These are phyloP conservation scores for Papilio elwesi DNA, from an alignment of 2,888 invertebrate species.

Conservation along the genomic window DNA sequence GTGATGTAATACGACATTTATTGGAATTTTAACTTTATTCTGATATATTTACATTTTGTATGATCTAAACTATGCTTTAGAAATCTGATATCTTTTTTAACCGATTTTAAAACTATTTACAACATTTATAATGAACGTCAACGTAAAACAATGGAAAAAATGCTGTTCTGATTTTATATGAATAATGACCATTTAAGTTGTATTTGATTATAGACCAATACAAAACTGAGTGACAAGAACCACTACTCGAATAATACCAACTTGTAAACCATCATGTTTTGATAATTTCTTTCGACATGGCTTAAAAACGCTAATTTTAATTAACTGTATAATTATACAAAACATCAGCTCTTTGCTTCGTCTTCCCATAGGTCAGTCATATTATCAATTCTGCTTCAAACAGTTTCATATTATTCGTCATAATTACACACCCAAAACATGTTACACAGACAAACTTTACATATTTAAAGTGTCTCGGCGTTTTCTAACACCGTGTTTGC, in stretches of 20 bases:
- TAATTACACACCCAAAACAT: no score
- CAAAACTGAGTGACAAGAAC: background rate
- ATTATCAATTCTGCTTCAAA: no score
- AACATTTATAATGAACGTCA: background rate
- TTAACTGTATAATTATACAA: no score
- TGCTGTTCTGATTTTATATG: background rate
- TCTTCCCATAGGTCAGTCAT: no score
- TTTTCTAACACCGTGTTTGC: no score
- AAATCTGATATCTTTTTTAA: conserved; percentile 17
- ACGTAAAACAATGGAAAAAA: conserved; percentile 12
- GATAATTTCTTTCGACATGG: no score
- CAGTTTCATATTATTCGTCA: no score
- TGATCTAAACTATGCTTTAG: conserved; percentile 17
- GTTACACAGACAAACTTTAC: no score
- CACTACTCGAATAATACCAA: background rate
- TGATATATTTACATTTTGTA: conserved; percentile 20
- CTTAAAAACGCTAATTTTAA: no score
- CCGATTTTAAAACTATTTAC: conserved; percentile 24
- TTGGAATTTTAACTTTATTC: conserved; percentile 19
- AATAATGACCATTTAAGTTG: background rate
- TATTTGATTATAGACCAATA: background rate
- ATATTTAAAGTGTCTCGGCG: no score
- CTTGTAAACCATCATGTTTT: no score
- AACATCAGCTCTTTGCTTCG: no score
- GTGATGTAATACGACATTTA: conserved; percentile 27